Percentiles rank a stretch among this genome's conserved stretches.
These are phyloP conservation scores for Rhynchotus rufescens DNA, from an alignment of 2,797 vertebrate species.

Conservation along the genomic window DNA sequence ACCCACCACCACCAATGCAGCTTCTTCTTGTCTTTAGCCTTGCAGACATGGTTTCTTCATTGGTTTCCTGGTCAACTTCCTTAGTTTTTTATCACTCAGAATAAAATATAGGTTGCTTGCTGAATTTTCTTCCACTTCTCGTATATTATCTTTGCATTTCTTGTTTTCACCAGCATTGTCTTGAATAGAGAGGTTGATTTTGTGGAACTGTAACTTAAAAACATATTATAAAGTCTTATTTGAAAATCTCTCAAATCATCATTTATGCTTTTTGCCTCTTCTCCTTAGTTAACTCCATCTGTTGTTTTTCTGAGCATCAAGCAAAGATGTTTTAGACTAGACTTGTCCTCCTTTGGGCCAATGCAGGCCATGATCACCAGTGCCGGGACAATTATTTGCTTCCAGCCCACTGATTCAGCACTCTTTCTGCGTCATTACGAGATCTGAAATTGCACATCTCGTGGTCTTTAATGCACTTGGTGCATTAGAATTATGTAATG, in stretches of 20 bases:
- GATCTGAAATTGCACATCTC: neutral
- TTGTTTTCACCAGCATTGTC: neutral
- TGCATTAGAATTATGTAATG: conserved; percentile 41
- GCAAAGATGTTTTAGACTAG: neutral
- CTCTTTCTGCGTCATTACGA: neutral
- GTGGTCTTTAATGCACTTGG: neutral
- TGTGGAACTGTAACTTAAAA: neutral
- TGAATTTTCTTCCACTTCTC: neutral
- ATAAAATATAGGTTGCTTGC: neutral
- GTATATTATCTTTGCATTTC: neutral
- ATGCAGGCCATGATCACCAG: neutral
- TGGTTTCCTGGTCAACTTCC: neutral
- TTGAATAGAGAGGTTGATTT: neutral
- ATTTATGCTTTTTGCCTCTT: neutral
- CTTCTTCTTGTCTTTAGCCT: neutral
- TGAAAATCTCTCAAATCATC: neutral
- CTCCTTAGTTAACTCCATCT: neutral
- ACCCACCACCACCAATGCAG: neutral
- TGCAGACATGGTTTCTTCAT: neutral
- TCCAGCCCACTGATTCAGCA: neutral
- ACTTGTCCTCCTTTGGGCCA: neutral
- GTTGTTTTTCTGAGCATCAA: neutral
- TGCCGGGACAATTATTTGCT: neutral
- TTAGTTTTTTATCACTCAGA: neutral
- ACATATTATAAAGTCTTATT: neutral